Base-by-base conservation (phyloP, 2,113 vertebrate species). In the Pyxicephalus adspersus region DNA sequence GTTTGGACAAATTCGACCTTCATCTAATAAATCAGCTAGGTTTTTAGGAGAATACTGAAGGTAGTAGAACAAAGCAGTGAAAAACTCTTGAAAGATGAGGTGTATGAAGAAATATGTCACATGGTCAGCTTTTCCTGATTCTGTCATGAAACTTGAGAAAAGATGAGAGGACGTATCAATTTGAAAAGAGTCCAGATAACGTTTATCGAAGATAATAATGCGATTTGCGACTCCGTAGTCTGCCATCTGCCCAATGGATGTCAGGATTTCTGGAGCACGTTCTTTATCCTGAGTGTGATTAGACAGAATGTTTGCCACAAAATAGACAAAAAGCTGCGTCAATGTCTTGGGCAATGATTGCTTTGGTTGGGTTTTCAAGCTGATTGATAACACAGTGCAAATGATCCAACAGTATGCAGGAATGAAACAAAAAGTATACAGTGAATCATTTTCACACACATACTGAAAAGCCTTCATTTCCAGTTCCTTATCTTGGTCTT, bases 41-140 rank as follows among this genome's bases (percentile, higher is more conserved):
- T 80, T 80, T 1, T 45, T 73, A 15, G 84, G 73, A 7, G 57
- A 25, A 15, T 50, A 64, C 57, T 86, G 87, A 28, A 92, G 51
- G 83, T 89, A 91, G 73, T 91, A 88, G 23, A 85, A 86, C 0
- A 86, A 23, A 0, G 90, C 94, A 71, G 86, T 61, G 31, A 93
- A 23, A 70, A 94, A 93, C 72, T 93, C 89, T 80, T 87, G 90
- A 50, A 92, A 81, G 29, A 84, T 64, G 1, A 84, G 87, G 29
- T 90, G 89, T 45, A 76, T 77, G 83, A 93, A 93, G 1, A 87
- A 88, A 73, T 89, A 89, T 5, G 83, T 52, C 51, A 63, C 23
- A 26, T 54, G 11, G 13, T 51, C 16, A 55, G 15, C 54, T 9
- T 8, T 76, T 70, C 91, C 29, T 72, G 92, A 87, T 58, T 75